Percentiles rank a stretch among this genome's conserved stretches.
Conservation (phyloP, 1,140 invertebrate genomes). For the Trachymyrmex septentrionalis region DNA sequence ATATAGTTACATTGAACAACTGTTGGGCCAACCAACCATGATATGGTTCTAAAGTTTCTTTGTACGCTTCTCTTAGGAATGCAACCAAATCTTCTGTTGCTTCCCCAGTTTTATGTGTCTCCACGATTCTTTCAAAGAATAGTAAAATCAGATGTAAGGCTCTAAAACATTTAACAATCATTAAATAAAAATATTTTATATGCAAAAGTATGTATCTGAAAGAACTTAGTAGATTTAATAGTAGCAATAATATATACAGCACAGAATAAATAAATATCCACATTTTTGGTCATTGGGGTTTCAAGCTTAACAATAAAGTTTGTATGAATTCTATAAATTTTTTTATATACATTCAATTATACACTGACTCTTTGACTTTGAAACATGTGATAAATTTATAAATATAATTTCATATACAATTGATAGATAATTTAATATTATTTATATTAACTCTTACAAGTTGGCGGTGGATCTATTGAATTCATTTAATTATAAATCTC, state of each 20-base stretch:
- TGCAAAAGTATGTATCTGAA: not conserved
- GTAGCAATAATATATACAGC: not conserved
- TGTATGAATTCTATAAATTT: not conserved
- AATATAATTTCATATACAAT: too few relatives aligned
- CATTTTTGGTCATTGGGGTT: not conserved
- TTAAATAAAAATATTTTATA: not conserved
- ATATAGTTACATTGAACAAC: conserved; percentile 88
- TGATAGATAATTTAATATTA: too few relatives aligned
- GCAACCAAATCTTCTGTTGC: conserved; percentile 87
- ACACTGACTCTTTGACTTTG: not conserved
- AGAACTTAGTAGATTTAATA: not conserved
- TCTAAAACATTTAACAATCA: conserved; percentile 83
- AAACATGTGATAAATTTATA: too few relatives aligned
- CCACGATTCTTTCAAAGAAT: conserved; percentile 88
- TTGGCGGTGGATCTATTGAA: too few relatives aligned
- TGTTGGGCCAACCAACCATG: conserved; percentile 90
- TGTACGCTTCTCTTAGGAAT: conserved; percentile 88
- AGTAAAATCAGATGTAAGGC: conserved; percentile 88
- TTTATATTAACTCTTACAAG: too few relatives aligned
- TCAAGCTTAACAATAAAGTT: not conserved
- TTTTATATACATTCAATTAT: not conserved
- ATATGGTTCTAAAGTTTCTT: conserved; percentile 88
- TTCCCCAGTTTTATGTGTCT: conserved; percentile 85
- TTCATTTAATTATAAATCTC: too few relatives aligned
- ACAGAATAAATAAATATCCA: not conserved